phyloP scores from a whole-genome alignment of 2,888 invertebrate species.

The Homarus gammarus region DNA sequence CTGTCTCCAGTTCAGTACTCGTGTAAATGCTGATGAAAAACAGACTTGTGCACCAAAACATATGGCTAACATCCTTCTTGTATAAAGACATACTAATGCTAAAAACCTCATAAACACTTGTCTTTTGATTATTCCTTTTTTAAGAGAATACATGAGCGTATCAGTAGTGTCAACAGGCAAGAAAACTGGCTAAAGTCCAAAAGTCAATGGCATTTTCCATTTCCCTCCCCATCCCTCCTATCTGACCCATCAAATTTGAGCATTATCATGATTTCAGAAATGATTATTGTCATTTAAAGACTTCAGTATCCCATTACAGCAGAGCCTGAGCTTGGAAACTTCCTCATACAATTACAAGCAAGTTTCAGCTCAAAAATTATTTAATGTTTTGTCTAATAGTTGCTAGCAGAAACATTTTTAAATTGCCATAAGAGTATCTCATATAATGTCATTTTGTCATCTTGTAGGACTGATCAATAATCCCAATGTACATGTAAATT shows the following conservation, averaged over 20 bases:
- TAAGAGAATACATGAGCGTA: constrained; percentile 10
- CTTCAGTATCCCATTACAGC: constrained; percentile 44
- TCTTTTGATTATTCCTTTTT: constrained; percentile 35
- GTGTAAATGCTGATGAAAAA: constrained; percentile 37
- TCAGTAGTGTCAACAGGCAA: background rate
- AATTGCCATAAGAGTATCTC: constrained; percentile 9
- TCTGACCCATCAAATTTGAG: constrained; percentile 42
- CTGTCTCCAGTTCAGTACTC: constrained; percentile 28
- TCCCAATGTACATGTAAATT: constrained; percentile 16
- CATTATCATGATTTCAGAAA: constrained; percentile 43
- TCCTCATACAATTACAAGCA: constrained; percentile 47
- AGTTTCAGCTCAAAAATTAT: constrained; percentile 31
- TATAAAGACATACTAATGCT: background rate
- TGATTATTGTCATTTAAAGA: constrained; percentile 51
- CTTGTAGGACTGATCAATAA: constrained; percentile 8
- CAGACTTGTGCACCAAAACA: constrained; percentile 53
- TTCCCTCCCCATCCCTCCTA: background rate
- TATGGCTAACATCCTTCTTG: background rate
- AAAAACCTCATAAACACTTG: background rate
- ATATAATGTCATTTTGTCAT: constrained; percentile 38
- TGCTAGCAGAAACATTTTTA: constrained; percentile 18
- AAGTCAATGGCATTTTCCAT: background rate
- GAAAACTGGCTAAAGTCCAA: background rate
- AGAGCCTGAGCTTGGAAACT: constrained; percentile 33
- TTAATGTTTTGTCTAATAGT: constrained; percentile 39